Percentiles rank a stretch among this genome's conserved stretches.
phyloP scores from a whole-genome alignment of 2,888 invertebrate species.

The Cyclophora albipunctata region DNA sequence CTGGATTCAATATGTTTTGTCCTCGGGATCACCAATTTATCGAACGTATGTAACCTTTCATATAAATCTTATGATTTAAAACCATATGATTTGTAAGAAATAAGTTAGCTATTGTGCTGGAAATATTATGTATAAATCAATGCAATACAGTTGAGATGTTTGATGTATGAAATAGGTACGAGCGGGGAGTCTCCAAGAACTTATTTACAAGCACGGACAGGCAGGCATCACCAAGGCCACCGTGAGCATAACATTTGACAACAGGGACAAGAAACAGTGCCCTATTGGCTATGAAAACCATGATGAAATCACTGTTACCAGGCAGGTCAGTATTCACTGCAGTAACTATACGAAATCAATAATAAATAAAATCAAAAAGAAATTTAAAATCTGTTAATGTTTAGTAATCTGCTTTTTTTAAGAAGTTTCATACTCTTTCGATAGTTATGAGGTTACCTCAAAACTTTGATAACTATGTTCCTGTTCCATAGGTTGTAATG shows the following conservation, averaged over 20 bases:
- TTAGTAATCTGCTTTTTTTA: not conserved
- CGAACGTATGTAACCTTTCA: conserved; percentile 81
- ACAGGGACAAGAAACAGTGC: conserved; percentile 84
- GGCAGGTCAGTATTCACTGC: conserved; percentile 80
- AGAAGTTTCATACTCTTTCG: not conserved
- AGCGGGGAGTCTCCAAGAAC: conserved; percentile 91
- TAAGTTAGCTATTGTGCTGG: not conserved
- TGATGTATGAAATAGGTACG: conserved; percentile 79
- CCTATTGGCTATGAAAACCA: conserved; percentile 94
- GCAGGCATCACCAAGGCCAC: conserved; percentile 96
- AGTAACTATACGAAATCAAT: no score
- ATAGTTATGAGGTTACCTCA: not conserved
- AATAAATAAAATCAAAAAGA: no score
- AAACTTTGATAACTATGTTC: not conserved
- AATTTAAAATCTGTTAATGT: no score
- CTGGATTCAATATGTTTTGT: conserved; percentile 98
- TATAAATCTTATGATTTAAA: not conserved
- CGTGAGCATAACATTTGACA: conserved; percentile 97
- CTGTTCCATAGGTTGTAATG: conserved; percentile 78
- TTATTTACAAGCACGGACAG: conserved; percentile 98
- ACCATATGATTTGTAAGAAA: not conserved
- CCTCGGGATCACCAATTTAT: conserved; percentile 93
- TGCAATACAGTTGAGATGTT: not conserved
- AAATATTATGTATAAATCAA: not conserved
- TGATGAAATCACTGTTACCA: conserved; percentile 92